Percentiles rank a stretch among this genome's conserved stretches.
phyloP scores from a whole-genome alignment of 2,797 vertebrate genomes.

The Perodicticus potto region DNA sequence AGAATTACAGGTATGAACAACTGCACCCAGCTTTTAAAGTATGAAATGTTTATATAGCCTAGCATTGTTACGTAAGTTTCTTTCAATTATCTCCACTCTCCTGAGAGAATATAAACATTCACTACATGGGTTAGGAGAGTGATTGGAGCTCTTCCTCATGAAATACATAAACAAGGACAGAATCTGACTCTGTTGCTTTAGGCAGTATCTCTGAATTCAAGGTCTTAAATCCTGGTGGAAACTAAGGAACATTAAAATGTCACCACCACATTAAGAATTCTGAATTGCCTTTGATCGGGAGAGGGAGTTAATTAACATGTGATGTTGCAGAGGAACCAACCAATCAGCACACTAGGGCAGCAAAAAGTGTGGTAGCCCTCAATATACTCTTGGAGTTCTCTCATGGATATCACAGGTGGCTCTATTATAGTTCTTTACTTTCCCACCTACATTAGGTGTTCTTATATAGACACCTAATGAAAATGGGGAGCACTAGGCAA shows the following conservation, averaged over 20 bases:
- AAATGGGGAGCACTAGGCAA: not conserved
- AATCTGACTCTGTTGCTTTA: not conserved
- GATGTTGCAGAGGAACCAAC: rapidly evolving
- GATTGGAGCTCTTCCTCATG: not conserved
- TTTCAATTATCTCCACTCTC: not conserved
- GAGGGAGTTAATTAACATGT: not conserved
- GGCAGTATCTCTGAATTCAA: not conserved
- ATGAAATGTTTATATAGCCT: too few species aligned
- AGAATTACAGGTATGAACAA: too few species aligned
- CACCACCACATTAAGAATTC: not conserved
- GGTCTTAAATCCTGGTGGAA: not conserved
- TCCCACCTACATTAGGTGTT: not conserved
- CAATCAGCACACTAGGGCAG: not conserved
- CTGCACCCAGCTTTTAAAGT: too few species aligned
- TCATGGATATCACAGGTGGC: not conserved
- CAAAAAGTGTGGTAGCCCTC: not conserved
- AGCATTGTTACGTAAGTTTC: not conserved
- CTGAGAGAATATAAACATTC: not conserved
- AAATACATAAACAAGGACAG: not conserved
- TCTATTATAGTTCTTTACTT: rapidly evolving
- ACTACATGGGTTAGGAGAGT: not conserved
- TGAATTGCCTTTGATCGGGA: not conserved
- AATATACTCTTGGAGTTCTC: not conserved
- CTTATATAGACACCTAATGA: not conserved
- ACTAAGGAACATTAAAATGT: not conserved